Conservation (phyloP, 2,888 invertebrate genomes). For the Spilarctia lutea region DNA sequence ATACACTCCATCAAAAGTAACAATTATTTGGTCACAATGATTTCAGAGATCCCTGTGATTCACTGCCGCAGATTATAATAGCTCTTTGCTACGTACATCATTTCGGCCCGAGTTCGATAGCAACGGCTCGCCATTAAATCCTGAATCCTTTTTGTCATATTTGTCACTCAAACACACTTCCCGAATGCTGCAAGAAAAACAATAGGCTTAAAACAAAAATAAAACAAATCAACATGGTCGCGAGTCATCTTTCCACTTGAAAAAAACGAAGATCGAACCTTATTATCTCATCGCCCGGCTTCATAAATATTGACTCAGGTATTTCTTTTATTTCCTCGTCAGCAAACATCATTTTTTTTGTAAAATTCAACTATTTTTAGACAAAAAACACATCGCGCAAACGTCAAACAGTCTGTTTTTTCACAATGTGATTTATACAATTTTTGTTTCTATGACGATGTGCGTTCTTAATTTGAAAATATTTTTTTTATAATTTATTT, state of each 20-base stretch:
- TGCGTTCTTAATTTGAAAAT: conserved; percentile 61
- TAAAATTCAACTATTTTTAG: conserved; percentile 82
- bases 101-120: conserved; percentile 66
- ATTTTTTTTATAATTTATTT: conserved; percentile 48
- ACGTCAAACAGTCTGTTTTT: conserved; percentile 69
- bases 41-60: neutral
- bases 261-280: conserved; percentile 68
- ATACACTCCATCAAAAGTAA: neutral
- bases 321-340: conserved; percentile 83
- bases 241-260: conserved; percentile 55
- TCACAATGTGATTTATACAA: conserved; percentile 59
- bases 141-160: conserved; percentile 74
- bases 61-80: neutral
- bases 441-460: conserved; percentile 72
- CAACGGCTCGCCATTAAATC: conserved; percentile 66
- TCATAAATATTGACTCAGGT: conserved; percentile 74
- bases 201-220: conserved; percentile 47
- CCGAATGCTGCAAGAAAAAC: conserved; percentile 69
- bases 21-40: neutral
- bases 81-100: conserved; percentile 65
- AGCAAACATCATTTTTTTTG: conserved; percentile 83
- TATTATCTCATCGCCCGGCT: conserved; percentile 81
- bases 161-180: conserved; percentile 81
- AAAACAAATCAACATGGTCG: conserved; percentile 67
- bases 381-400: conserved; percentile 71